Base-by-base conservation (phyloP, 2,797 vertebrate species). In the Adrianichthys oophorus region DNA sequence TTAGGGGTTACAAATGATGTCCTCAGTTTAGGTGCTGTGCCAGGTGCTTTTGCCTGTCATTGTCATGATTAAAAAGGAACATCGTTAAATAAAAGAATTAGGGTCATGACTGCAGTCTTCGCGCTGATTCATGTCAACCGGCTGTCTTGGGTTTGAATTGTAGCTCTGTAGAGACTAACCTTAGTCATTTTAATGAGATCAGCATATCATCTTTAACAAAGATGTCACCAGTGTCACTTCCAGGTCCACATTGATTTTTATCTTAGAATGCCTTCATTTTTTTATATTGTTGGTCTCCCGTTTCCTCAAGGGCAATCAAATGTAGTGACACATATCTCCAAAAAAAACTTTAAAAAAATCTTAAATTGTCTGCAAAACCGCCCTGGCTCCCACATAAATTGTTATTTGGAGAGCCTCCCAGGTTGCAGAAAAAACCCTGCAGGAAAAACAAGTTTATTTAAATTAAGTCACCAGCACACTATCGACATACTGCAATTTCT, bases 101-200 rank as follows among this genome's bases (percentile, higher is more conserved):
- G 57, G 78, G 83, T 83, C 78, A 62, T 32, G 74, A 63, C 68
- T 76, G 62, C 56, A 41, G 62, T 70, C 64, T 61, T 54, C 47
- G 56, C 70, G 71, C 65, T 85, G 76, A 87, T 83, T 85, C 72
- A 84, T 83, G 68, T 69, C 57, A 43, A 53, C 56, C 56, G 53
- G 48, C 78, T 69, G 75, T 83, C 70, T 61, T 15, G 63, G 80
- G 83, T 83, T 86, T 85, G 74, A 86, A 80, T 78, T 55, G 79
- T 65, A 42, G 66, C 65, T 74, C 80, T 80, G 85, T 82, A 78
- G 84, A 83, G 83, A 81, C 72, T 72, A 59, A 58, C 84, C 75
- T 90, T 83, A 87, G 85, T 88, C 85, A 88, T 77, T 79, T 83
- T 86, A 89, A 90, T 85, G 82, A 86, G 68, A 80, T 80, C 77